Evolutionary conservation across 2,113 vertebrate genomes (phyloP).

Genomic region (Caloenas nicobarica): DNA sequence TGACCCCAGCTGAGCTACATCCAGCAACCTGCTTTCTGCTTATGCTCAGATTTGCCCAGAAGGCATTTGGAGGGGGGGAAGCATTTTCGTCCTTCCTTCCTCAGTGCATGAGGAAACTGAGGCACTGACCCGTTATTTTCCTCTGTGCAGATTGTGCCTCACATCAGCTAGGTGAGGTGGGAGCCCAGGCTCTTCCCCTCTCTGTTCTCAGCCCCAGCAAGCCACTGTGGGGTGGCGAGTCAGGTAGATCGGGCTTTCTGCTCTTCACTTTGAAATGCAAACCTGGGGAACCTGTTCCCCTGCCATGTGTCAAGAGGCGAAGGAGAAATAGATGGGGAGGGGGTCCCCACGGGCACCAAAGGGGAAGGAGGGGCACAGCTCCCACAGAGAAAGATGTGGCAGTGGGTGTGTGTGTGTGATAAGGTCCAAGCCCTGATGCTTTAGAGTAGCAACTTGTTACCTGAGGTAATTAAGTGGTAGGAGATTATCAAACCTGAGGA

Average conservation of each 20-base stretch:
- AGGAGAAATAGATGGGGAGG: background rate
- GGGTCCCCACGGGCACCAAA: accelerated
- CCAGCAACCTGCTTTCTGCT: background rate
- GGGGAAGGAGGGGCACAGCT: background rate
- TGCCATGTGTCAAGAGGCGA: background rate
- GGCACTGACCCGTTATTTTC: background rate
- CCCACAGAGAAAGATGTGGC: background rate
- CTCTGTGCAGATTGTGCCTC: background rate
- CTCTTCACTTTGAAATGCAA: background rate
- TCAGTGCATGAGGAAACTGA: background rate
- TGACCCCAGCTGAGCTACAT: background rate
- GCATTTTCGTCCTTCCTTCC: background rate
- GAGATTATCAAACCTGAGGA: background rate
- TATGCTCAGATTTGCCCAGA: background rate
- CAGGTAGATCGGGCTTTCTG: background rate
- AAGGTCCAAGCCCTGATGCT: background rate
- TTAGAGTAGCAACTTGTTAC: background rate
- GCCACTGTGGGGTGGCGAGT: background rate
- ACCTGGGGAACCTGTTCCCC: background rate
- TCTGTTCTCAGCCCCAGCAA: background rate
- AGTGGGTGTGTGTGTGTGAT: accelerated
- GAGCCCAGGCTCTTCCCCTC: background rate
- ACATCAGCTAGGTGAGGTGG: accelerated
- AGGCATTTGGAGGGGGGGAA: background rate
- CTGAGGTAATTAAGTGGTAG: background rate